Conservation (phyloP, 2,113 vertebrate genomes). For the Bagarius yarrelli region DNA sequence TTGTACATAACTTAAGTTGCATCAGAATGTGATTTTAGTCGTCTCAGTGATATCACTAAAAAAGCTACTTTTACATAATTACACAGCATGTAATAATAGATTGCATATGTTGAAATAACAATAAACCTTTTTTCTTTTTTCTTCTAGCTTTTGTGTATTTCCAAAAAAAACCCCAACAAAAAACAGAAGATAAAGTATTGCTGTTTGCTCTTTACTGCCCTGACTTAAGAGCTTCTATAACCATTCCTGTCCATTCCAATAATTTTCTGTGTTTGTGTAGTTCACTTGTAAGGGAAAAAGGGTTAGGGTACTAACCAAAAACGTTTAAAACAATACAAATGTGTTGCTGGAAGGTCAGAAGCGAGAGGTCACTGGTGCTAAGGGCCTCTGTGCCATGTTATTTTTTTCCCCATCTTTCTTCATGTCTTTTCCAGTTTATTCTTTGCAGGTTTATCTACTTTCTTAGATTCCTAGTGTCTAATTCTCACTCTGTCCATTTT, state of each 20-base stretch:
- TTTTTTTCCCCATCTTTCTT: neutral
- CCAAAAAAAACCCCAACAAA: too few relatives aligned
- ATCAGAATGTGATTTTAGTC: slow-evolving; percentile 1
- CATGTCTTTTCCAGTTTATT: neutral
- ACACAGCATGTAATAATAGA: neutral
- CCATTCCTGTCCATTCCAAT: slow-evolving; percentile 28
- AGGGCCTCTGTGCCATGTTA: neutral
- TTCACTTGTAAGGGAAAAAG: slow-evolving; percentile 29
- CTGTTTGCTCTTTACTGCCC: slow-evolving; percentile 26
- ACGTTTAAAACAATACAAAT: slow-evolving; percentile 17
- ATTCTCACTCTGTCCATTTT: neutral
- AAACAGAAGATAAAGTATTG: slow-evolving; percentile 30
- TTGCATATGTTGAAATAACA: neutral
- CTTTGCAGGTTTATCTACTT: neutral
- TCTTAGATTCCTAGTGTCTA: neutral
- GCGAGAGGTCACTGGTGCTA: slow-evolving; percentile 2
- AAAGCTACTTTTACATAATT: neutral
- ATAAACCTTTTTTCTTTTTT: neutral
- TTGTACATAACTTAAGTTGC: neutral
- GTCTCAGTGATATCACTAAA: neutral
- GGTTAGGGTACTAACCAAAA: slow-evolving; percentile 10
- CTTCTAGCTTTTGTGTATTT: neutral
- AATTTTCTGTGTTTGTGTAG: neutral
- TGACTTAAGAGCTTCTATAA: neutral
- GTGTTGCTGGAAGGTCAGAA: slow-evolving; percentile 1